A percentile compares a stretch with the other conserved stretches of the same genome.
phyloP scores from a whole-genome alignment of 2,113 vertebrate species.

The Serinus canaria region DNA sequence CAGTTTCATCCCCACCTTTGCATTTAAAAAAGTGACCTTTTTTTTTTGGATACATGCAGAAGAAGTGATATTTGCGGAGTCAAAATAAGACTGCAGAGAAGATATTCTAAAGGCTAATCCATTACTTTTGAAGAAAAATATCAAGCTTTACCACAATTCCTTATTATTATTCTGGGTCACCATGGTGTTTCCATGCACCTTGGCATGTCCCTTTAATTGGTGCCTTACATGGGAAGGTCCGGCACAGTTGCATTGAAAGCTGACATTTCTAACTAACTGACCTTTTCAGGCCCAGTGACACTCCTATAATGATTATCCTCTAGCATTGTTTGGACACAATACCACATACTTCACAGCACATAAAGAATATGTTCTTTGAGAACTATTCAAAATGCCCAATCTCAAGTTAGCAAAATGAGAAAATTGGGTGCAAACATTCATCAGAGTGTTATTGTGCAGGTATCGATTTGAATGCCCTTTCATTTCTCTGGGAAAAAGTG shows the following conservation, averaged over 20 bases:
- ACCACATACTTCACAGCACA: conserved; percentile 77
- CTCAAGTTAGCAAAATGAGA: conserved; percentile 85
- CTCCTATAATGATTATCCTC: conserved; percentile 96
- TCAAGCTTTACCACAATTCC: conserved; percentile 55
- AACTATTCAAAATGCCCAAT: conserved; percentile 84
- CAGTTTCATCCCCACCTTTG: background rate
- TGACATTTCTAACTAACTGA: conserved; percentile 99
- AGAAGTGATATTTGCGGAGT: conserved; percentile 64
- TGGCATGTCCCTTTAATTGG: conserved; percentile 92
- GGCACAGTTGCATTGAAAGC: conserved; percentile 89
- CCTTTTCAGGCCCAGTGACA: conserved; percentile 93
- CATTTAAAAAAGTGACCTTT: conserved; percentile 36
- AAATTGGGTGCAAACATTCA: conserved; percentile 93
- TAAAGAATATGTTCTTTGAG: conserved; percentile 78
- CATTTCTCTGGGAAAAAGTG: conserved; percentile 86
- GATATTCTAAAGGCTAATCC: conserved; percentile 62
- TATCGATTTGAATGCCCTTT: conserved; percentile 99
- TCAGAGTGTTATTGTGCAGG: conserved; percentile 90
- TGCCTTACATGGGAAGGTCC: conserved; percentile 86
- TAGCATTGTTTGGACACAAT: conserved; percentile 92
- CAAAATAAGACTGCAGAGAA: conserved; percentile 58
- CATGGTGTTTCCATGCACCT: conserved; percentile 75
- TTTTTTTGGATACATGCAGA: conserved; percentile 43
- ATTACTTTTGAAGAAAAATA: conserved; percentile 71
- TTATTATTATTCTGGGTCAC: conserved; percentile 76